phyloP scores from a whole-genome alignment of 1,140 invertebrate genomes.

The Glossosoma conforme region DNA sequence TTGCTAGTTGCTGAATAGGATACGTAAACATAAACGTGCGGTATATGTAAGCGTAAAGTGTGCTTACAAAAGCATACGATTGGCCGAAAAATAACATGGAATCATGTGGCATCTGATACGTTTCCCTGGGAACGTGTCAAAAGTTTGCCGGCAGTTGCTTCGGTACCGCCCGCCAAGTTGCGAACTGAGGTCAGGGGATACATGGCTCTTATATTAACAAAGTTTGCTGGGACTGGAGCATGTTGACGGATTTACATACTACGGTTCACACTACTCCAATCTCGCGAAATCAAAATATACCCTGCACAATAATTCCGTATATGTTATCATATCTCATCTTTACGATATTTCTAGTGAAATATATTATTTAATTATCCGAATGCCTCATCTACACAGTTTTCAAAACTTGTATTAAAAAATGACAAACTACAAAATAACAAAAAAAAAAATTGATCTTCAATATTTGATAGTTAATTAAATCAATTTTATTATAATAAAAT shows the following conservation, averaged over 20 bases:
- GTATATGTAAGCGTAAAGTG: too few species aligned
- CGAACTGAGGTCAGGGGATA: constrained; percentile 4
- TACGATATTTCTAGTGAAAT: not conserved
- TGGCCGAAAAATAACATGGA: too few species aligned
- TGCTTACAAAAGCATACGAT: too few species aligned
- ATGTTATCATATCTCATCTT: not conserved
- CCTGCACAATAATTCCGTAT: not conserved
- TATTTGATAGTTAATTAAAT: too few species aligned
- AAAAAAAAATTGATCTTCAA: too few species aligned
- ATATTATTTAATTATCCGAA: not conserved
- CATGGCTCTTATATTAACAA: constrained; percentile 3
- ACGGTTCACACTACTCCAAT: not conserved
- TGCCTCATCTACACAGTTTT: not conserved
- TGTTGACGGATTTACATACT: not conserved
- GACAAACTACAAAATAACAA: too few species aligned
- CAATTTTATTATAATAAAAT: too few species aligned
- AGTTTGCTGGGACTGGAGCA: not conserved
- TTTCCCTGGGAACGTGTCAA: constrained; percentile 1
- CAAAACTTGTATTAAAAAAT: not conserved
- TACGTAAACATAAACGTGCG: too few species aligned
- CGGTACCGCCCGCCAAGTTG: not conserved
- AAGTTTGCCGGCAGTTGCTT: not conserved
- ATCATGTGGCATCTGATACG: too few species aligned
- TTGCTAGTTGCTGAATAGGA: too few species aligned
- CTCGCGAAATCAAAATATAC: not conserved